Base-by-base conservation (phyloP, 2,888 invertebrate genomes). In the Polydrusus pterygomalis region DNA sequence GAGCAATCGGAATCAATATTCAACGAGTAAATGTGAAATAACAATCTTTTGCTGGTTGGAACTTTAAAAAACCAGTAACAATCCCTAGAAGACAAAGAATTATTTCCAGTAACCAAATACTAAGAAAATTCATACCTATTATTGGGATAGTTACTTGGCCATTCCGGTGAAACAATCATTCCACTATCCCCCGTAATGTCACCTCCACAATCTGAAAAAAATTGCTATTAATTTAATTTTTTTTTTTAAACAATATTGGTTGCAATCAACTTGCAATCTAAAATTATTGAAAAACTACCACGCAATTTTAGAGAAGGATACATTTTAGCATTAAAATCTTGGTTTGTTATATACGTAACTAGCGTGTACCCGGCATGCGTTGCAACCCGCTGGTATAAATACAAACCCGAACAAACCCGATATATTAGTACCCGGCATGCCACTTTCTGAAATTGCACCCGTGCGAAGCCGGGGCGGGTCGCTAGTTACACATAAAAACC, bases 71-170 rank as follows among this genome's bases (percentile, higher is more conserved):
- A 89, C 97, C 97, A 98, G 72, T 89, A 91, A 84, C 98, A 98
- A 83, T 97, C 95, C 30, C 93, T 90, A 70, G 68, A 82, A 70
- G 54, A 56, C 25, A 43, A 15, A 67, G 6, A 30, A 30, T 67
- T n/a, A n/a, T n/a, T n/a, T n/a, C n/a, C n/a, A n/a, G n/a, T n/a
- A n/a, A n/a, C n/a, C n/a, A n/a, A n/a, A n/a, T n/a, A n/a, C n/a
- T n/a, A n/a, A 10, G 2, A 25, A 47, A 54, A 43, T 43, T 1
- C n/a, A 47, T 81, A 87, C 75, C 92, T 86, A 86, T 95, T 93
- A 13, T 92, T 90, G 0, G 97, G 97, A 88, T 97, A 98, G 78
- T 90, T 91, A 11, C 95, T 95, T 0, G 97, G 97, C 67, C 94
- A 96, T 0, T 97, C 97, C 0, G 97, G 97, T 1, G 96, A 96